Conservation (phyloP, 2,888 invertebrate species). For the Eupeodes luniger region DNA sequence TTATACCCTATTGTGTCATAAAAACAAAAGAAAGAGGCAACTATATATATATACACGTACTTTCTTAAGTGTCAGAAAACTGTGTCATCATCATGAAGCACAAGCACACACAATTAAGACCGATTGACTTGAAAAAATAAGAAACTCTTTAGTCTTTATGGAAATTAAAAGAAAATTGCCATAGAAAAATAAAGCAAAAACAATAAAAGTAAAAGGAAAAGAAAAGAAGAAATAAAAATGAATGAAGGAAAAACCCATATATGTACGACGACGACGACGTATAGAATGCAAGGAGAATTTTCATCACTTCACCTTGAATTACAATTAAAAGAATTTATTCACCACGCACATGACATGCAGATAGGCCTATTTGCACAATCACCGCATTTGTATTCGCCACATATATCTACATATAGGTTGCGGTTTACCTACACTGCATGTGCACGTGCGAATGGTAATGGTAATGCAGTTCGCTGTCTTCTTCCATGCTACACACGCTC, state of each 20-base stretch:
- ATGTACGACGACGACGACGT: no score
- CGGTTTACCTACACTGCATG: not conserved
- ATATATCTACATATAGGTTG: not conserved
- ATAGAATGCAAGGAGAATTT: slow-evolving; percentile 39
- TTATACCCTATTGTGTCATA: not conserved
- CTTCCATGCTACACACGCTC: slow-evolving; percentile 30
- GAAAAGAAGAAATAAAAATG: slow-evolving; percentile 11
- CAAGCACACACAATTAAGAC: slow-evolving; percentile 48
- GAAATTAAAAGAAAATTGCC: not conserved
- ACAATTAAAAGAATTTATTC: slow-evolving; percentile 67
- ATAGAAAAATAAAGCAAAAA: not conserved
- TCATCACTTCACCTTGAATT: slow-evolving; percentile 74
- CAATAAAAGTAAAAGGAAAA: not conserved
- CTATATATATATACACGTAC: slow-evolving; percentile 1
- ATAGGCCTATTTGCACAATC: slow-evolving; percentile 73
- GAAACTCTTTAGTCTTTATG: slow-evolving; percentile 17
- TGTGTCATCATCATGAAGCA: slow-evolving; percentile 54
- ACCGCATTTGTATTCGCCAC: slow-evolving; percentile 31
- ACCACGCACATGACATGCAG: slow-evolving; percentile 61
- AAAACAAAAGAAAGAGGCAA: slow-evolving; percentile 37
- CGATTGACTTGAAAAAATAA: slow-evolving; percentile 43
- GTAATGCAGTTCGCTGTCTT: not conserved
- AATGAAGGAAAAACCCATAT: slow-evolving; percentile 20
- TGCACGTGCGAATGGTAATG: slow-evolving; percentile 13
- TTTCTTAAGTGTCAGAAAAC: slow-evolving; percentile 57